Base-by-base conservation (phyloP, 2,888 invertebrate species). In the Papilio elwesi region DNA sequence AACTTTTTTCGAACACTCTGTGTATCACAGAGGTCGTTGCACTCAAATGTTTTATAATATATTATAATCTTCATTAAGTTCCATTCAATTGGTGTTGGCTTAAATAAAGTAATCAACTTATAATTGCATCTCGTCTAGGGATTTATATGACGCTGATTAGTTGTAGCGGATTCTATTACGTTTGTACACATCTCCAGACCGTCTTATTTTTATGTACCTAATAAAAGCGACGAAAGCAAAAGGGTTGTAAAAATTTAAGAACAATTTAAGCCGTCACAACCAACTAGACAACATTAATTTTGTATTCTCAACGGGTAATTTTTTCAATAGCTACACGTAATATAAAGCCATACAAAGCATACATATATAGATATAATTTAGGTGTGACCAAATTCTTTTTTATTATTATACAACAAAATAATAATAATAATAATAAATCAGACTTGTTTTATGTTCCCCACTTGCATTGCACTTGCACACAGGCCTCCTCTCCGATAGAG, bases 1-100 rank as follows among this genome's bases (percentile, higher is more conserved):
- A 59, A 65, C 55, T 57, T 73, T 68, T 68, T 52, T n/a, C 16
- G 26, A 16, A 13, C 52, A 59, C 59, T 52, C 71, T 66, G 15
- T 65, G 16, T 57, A 68, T 15, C 52, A 16, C 38, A 38, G 16
- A 43, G 69, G 68, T 69, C 52, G 12, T 47, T 69, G 68, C 52
- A 43, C 64, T 68, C 15, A 15, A 48, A 64, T 51, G 38, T 71
- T 51, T 64, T 49, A 57, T 59, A 59, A 67, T 67, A 53, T 67
- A 49, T 73, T 16, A 53, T 51, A 68, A 36, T 68, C 36, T 68
- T 43, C 38, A 64, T 68, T 68, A 10, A 48, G 64, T 55, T 57
- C 43, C 15, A 65, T 68, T 48, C 55, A 57, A 49, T 65, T 43
- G 13, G 5, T 38, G 16, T 49, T 66, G 16, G 38, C 38, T 71